phyloP scores from a whole-genome alignment of 2,888 invertebrate genomes.

The Trissonchulus sp. region DNA sequence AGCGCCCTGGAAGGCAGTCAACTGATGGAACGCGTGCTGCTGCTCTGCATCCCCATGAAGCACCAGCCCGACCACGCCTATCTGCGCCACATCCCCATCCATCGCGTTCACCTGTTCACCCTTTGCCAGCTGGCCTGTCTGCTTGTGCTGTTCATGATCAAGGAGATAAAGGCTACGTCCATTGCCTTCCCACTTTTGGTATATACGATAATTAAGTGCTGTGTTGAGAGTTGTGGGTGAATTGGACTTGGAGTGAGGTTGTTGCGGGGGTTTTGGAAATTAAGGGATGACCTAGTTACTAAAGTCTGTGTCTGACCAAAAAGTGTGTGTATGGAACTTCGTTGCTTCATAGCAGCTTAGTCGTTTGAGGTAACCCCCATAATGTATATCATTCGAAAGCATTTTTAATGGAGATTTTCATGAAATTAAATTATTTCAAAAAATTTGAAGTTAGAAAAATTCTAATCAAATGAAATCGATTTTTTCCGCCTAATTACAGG shows the following conservation, averaged over 20 bases:
- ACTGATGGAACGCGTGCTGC: constrained; percentile 86
- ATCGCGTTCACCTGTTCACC: constrained; percentile 84
- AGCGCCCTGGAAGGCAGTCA: constrained; percentile 66
- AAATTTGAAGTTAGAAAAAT: too few relatives aligned
- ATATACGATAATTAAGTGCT: too few relatives aligned
- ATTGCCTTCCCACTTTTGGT: constrained; percentile 93
- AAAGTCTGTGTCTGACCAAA: too few relatives aligned
- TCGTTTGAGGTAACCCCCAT: too few relatives aligned
- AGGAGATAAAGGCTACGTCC: constrained; percentile 82
- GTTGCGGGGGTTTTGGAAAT: not conserved
- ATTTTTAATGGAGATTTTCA: too few relatives aligned
- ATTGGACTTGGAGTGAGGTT: not conserved
- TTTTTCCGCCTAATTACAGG: too few relatives aligned
- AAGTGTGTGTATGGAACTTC: too few relatives aligned
- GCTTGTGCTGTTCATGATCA: constrained; percentile 79
- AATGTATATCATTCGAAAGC: too few relatives aligned
- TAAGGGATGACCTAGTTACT: too few relatives aligned
- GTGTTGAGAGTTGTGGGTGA: not conserved
- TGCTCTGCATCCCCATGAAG: constrained; percentile 95
- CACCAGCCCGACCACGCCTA: constrained; percentile 98
- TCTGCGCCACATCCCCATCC: constrained; percentile 87
- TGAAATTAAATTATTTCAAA: too few relatives aligned
- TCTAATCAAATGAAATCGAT: too few relatives aligned
- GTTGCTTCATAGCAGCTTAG: too few relatives aligned
- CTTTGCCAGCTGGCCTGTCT: constrained; percentile 79